Evolutionary conservation across 2,113 vertebrate species (phyloP).

Genomic region (Phoenicopterus ruber): DNA sequence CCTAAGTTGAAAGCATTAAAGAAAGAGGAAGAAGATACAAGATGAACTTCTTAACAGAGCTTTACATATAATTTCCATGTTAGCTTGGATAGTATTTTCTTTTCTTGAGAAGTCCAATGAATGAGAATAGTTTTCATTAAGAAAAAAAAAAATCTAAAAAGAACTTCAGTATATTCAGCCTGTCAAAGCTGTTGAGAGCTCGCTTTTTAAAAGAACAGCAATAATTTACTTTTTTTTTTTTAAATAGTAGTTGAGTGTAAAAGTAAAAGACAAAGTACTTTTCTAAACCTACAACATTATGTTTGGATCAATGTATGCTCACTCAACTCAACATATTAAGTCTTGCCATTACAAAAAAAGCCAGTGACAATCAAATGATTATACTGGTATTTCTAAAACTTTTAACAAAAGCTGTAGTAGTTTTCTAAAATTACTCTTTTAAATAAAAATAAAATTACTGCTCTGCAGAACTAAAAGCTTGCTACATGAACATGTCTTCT

Average conservation of each 20-base stretch:
- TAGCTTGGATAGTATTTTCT: background rate
- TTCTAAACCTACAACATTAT: background rate
- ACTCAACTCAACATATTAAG: background rate
- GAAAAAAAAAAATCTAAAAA: background rate
- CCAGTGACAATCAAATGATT: background rate
- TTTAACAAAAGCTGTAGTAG: background rate
- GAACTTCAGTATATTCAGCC: background rate
- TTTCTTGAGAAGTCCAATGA: background rate
- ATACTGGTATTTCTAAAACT: background rate
- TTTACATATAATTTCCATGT: background rate
- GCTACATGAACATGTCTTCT: background rate
- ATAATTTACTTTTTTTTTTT: background rate
- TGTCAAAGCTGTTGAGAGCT: background rate
- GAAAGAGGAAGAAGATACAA: slow-evolving; percentile 63
- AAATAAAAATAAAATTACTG: background rate
- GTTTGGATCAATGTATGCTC: background rate
- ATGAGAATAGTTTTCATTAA: background rate
- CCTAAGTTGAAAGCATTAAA: slow-evolving; percentile 85
- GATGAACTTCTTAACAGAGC: slow-evolving; percentile 25
- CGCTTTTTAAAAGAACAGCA: background rate
- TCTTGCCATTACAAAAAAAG: background rate
- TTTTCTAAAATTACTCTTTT: background rate
- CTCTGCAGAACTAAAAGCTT: background rate
- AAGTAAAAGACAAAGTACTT: background rate
- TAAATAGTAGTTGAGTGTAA: background rate